Percentiles rank a stretch among this genome's conserved stretches.
phyloP scores from a whole-genome alignment of 92 coral and sea anemone genomes.

The Galaxea fascicularis region DNA sequence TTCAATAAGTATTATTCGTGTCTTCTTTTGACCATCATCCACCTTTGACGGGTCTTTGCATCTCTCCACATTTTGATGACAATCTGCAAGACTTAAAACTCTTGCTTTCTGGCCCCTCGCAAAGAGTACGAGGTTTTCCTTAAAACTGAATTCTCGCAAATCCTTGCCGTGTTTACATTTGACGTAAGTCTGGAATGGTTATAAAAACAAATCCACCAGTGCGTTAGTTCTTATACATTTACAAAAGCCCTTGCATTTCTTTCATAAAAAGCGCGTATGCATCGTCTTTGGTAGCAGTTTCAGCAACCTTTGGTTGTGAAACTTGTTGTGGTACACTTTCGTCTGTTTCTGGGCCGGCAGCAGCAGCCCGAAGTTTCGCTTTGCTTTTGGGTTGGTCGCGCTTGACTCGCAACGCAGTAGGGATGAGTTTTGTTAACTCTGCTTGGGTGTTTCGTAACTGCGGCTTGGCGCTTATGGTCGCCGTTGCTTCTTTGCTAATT shows the following conservation, averaged over 20 bases:
- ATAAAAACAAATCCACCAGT: not conserved
- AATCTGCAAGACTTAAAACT: no score
- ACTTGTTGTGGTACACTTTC: slow-evolving; percentile 74
- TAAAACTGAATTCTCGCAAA: no score
- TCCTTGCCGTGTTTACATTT: no score
- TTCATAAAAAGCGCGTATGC: slow-evolving; percentile 98
- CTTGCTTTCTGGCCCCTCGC: no score
- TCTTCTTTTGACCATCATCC: no score
- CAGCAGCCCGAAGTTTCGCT: slow-evolving; percentile 50
- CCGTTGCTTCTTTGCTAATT: slow-evolving; percentile 80
- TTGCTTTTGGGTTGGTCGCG: slow-evolving; percentile 88
- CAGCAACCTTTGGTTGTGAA: slow-evolving; percentile 71
- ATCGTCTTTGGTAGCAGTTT: slow-evolving; percentile 94
- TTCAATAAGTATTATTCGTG: no score
- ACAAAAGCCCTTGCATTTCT: slow-evolving; percentile 90
- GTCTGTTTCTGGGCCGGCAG: slow-evolving; percentile 73
- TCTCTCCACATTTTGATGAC: no score
- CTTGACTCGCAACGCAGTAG: slow-evolving; percentile 93
- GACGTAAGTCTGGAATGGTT: no score
- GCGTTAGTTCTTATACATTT: not conserved
- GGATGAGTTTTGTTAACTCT: slow-evolving; percentile 91
- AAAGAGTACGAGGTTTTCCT: no score
- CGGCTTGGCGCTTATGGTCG: slow-evolving; percentile 93
- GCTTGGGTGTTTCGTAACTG: slow-evolving; percentile 98
- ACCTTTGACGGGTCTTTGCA: no score